phyloP scores from a whole-genome alignment of 1,140 invertebrate genomes.

The Drosophila bifasciata region DNA sequence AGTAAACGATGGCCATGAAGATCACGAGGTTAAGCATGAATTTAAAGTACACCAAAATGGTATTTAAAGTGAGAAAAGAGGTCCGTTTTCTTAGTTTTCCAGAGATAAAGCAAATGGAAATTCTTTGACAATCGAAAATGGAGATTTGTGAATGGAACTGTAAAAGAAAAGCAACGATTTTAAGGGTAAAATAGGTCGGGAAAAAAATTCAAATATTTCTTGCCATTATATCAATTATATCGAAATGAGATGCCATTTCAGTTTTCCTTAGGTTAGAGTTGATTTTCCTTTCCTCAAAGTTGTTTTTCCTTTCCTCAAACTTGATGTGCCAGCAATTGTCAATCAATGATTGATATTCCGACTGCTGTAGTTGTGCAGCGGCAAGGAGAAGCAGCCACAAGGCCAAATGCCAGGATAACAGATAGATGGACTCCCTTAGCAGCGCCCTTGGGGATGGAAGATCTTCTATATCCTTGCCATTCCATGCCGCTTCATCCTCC shows the following conservation, averaged over 20 bases:
- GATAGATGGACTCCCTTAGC: background rate
- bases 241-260: background rate
- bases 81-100: background rate
- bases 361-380: constrained; percentile 40
- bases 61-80: background rate
- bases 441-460: background rate
- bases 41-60: constrained; percentile 17
- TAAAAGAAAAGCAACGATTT: background rate
- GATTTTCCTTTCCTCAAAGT: background rate
- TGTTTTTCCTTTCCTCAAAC: background rate
- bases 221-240: constrained; percentile 38
- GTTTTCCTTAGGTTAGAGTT: background rate
- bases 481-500: constrained; percentile 40
- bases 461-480: constrained; percentile 4
- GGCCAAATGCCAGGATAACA: constrained; percentile 36
- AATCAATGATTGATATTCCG: constrained; percentile 17
- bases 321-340: constrained; percentile 21
- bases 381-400: constrained; percentile 33
- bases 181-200: no score
- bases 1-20: constrained; percentile 22
- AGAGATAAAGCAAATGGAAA: constrained; percentile 26
- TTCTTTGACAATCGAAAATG: constrained; percentile 4
- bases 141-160: constrained; percentile 30
- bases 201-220: background rate
- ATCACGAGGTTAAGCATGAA: constrained; percentile 27